These are phyloP conservation scores for Euzophera pinguis DNA, from an alignment of 2,888 invertebrate species.

Conservation along the genomic window DNA sequence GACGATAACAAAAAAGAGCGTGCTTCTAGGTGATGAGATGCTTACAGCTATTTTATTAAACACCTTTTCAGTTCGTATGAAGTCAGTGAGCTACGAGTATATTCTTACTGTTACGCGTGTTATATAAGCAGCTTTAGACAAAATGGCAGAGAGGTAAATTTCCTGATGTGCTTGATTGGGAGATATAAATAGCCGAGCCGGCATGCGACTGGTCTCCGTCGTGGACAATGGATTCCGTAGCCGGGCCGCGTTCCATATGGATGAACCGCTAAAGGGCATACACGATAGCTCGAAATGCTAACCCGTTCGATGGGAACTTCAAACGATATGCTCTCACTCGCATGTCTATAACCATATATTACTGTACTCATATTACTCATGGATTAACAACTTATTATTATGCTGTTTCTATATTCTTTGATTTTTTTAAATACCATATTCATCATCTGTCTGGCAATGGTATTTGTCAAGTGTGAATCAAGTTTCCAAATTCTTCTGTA, in stretches of 20 bases:
- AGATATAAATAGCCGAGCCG: slow-evolving; percentile 63
- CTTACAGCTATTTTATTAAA: not conserved
- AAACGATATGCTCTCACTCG: slow-evolving; percentile 12
- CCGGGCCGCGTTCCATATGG: slow-evolving; percentile 74
- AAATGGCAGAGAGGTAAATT: slow-evolving; percentile 46
- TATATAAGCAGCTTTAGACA: slow-evolving; percentile 31
- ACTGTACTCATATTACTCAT: no score
- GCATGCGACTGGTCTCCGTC: slow-evolving; percentile 49
- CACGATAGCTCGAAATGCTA: slow-evolving; percentile 44
- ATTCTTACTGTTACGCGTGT: slow-evolving; percentile 15
- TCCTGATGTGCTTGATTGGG: slow-evolving; percentile 53
- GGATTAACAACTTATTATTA: no score
- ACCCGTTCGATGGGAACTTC: slow-evolving; percentile 31
- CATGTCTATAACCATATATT: no score
- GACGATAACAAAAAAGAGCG: no score
- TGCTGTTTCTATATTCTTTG: no score
- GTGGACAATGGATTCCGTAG: slow-evolving; percentile 74
- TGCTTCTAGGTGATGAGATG: not conserved
- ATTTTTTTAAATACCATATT: no score
- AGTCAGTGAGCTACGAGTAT: slow-evolving; percentile 11
- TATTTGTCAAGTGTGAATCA: no score
- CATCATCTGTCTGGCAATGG: no score
- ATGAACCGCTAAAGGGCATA: slow-evolving; percentile 66
- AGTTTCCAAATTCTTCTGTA: no score
- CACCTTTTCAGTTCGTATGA: not conserved